Percentiles rank a stretch among this genome's conserved stretches.
Evolutionary conservation across 2,113 vertebrate species (phyloP).

Genomic region (Acanthisitta chloris): DNA sequence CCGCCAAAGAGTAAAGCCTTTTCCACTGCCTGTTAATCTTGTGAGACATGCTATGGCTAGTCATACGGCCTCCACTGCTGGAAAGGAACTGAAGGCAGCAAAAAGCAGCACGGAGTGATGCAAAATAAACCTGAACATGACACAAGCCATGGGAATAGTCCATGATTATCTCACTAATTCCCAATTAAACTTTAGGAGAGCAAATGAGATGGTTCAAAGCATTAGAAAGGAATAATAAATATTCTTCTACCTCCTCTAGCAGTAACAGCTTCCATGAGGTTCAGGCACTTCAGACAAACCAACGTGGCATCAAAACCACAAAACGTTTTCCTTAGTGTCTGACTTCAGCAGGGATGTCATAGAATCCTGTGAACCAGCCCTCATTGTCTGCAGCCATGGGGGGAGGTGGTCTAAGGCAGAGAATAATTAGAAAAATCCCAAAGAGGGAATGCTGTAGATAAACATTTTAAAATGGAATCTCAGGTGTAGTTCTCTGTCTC

Average conservation of each 20-base stretch:
- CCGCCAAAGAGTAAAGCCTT: neutral
- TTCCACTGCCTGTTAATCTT: neutral
- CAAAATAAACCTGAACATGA: neutral
- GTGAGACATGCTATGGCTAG: neutral
- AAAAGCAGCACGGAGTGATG: neutral
- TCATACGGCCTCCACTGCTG: neutral
- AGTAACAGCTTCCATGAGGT: fast-evolving
- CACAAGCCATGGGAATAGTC: neutral
- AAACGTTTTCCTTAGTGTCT: neutral
- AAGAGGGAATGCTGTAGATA: neutral
- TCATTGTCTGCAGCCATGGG: neutral
- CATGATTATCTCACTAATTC: neutral
- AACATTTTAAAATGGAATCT: neutral
- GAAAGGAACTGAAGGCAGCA: neutral
- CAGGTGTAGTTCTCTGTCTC: neutral
- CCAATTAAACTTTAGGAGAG: neutral
- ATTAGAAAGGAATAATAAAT: neutral
- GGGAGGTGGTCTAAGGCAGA: neutral
- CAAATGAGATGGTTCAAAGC: neutral
- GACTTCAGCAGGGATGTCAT: neutral
- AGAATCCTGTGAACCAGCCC: neutral
- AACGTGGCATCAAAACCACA: neutral
- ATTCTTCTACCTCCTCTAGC: neutral
- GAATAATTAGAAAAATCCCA: neutral
- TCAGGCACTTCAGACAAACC: neutral